Base-by-base conservation (phyloP, 37 sponge, comb jelly and placozoan genomes). In the Aphrocallistes beatrix region DNA sequence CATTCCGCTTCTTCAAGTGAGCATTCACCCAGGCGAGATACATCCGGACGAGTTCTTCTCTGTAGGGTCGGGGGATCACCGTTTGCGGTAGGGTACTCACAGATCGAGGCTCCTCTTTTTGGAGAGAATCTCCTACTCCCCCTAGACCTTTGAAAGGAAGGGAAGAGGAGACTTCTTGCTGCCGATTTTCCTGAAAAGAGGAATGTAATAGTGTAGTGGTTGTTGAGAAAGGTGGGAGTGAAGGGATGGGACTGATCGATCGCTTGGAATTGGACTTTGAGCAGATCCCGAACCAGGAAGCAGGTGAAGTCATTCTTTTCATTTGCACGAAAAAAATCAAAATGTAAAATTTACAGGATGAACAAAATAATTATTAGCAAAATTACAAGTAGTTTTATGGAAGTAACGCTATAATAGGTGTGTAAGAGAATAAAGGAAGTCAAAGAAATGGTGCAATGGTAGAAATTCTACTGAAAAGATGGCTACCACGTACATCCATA, bases 251-350 rank as follows among this genome's bases (percentile, higher is more conserved):
- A 13, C 75, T 60, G n/a, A 60, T 30, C 34, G 75, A 60, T 21
- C 75, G 75, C 75, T 60, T 60, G 32, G 75, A 60, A 30, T 30
- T 60, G n/a, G 75, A 60, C 75, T 13, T 60, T 3, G 75, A 25
- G 21, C 75, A 30, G 75, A 60, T 19, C 3, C 75, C 75, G 75
- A 60, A 60, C 75, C 75, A 60, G 34, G 75, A 60, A 60, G 75
- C n/a, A 30, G 75, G 75, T 3, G 75, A 60, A 30, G 75, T 13
- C 75, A 60, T 60, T 13, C 34, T 60, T 28, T 60, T 60, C 75
- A 60, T 60, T 25, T 25, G n/a, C 17, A 47, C 13, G 17, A 21
- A 47, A 47, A 47, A 47, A n/a, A n/a, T n/a, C n/a, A n/a, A n/a
- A n/a, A n/a, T n/a, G n/a, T n/a, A n/a, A n/a, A n/a, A n/a, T n/a